Evolutionary conservation across 2,888 invertebrate genomes (phyloP), one percentile per base, ranked within the genome.

Genomic region (Agrenia bidenticulata): DNA sequence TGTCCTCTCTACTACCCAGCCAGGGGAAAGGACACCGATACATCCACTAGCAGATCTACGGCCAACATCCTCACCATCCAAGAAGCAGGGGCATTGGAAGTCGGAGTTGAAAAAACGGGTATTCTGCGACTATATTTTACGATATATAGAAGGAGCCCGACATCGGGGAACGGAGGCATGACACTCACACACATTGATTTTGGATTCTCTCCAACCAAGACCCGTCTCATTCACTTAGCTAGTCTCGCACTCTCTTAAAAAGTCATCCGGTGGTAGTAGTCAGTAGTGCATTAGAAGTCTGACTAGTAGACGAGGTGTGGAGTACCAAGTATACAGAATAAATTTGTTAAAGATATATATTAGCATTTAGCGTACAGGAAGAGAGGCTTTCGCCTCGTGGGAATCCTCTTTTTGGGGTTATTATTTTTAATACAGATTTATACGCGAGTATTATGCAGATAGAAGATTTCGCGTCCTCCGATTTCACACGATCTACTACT

Each of bases 131-230:
- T 32, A 32, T 32, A 32, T 32, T 32, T 32, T 32, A 32, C 32
- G 4, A 32, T 32, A 32, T 4, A 19, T 15, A 17, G 7, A 15
- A 17, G 19, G 45, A 19, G n/a, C 5, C n/a, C 19, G 19, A 45
- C 17, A 17, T 45, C n/a, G 45, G 19, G 7, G 15, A 15, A 45
- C 45, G 45, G 45, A 45, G 45, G 19, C n/a, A 45, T 15, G 17
- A 45, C 45, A 19, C 19, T 45, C 5, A 45, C 45, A 45, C 45
- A 45, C 45, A 45, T 45, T 45, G 45, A 45, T 45, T 45, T 45
- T 45, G 45, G 45, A 45, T 5, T 15, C 45, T 17, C 17, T 45
- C 45, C 45, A 45, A 45, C 45, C 19, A 17, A 45, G 45, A 45
- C 45, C 19, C 19, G 45, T 45, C 45, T 45, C 45, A 45, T 19